Percentiles rank a stretch among this genome's conserved stretches.
Evolutionary conservation across 2,888 invertebrate species (phyloP).

Genomic region (Acrocyrtus sp.): DNA sequence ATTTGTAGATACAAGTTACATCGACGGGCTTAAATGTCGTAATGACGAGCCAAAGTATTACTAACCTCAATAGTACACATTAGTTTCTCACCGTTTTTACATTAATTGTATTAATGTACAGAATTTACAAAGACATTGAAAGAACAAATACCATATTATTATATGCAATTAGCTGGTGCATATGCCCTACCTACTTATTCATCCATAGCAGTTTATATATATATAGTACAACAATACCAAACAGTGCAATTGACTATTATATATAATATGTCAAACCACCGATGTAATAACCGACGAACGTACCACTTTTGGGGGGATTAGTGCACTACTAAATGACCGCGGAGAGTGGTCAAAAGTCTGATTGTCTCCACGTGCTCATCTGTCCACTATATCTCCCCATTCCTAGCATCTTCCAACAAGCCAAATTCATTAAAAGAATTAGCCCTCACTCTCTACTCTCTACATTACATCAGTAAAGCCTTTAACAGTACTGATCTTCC

Average conservation of each 20-base stretch:
- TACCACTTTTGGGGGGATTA: conserved; percentile 61
- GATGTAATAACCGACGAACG: conserved; percentile 39
- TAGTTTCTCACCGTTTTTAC: too few relatives aligned
- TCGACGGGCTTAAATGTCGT: too few relatives aligned
- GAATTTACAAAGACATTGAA: too few relatives aligned
- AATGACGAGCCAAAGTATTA: too few relatives aligned
- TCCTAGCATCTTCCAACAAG: conserved; percentile 47
- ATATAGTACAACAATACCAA: too few relatives aligned
- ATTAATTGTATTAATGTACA: conserved; percentile 13
- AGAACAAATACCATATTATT: too few relatives aligned
- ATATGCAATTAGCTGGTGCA: too few relatives aligned
- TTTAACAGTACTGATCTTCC: conserved; percentile 20
- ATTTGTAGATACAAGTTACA: too few relatives aligned
- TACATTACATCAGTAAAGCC: conserved; percentile 39
- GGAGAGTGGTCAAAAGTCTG: conserved; percentile 65
- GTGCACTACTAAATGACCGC: conserved; percentile 65
- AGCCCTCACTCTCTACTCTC: conserved; percentile 12
- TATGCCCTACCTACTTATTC: too few relatives aligned
- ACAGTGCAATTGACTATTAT: too few relatives aligned
- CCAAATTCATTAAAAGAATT: conserved; percentile 31
- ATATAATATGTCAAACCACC: conserved; percentile 47
- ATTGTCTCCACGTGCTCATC: conserved; percentile 65
- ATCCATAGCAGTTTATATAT: too few relatives aligned
- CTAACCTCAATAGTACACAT: too few relatives aligned
- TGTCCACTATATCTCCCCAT: conserved; percentile 64